phyloP scores from a whole-genome alignment of 2,797 vertebrate species.

The Microctenopoma steveboyesi region DNA sequence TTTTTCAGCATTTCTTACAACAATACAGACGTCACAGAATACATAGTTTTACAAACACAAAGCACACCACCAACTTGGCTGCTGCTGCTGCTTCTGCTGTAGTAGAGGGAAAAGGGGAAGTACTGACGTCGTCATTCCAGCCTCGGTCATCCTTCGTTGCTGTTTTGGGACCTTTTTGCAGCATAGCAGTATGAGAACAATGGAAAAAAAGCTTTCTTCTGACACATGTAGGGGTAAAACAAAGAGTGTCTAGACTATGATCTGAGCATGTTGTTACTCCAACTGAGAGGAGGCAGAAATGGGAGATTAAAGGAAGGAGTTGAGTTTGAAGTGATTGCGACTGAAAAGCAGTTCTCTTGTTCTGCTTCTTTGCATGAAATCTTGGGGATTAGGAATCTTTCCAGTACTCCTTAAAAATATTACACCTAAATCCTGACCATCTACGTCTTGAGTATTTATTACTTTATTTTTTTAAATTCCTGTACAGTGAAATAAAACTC shows the following conservation, averaged over 20 bases:
- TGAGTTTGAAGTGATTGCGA: constrained; percentile 51
- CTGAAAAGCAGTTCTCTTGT: constrained; percentile 45
- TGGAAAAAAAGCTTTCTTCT: constrained; percentile 41
- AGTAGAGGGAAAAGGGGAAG: constrained; percentile 37
- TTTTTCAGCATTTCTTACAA: constrained; percentile 82
- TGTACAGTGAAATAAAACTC: constrained; percentile 87
- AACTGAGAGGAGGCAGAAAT: constrained; percentile 44
- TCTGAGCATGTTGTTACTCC: constrained; percentile 49
- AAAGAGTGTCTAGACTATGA: constrained; percentile 56
- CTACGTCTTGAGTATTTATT: constrained; percentile 85
- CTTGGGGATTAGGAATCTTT: constrained; percentile 58
- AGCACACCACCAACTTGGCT: constrained; percentile 82
- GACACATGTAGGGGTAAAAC: constrained; percentile 56
- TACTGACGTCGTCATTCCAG: constrained; percentile 62
- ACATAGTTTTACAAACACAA: constrained; percentile 90
- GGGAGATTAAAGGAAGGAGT: constrained; percentile 43
- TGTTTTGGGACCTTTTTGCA: constrained; percentile 53
- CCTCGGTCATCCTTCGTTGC: constrained; percentile 48
- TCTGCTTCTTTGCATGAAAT: constrained; percentile 51
- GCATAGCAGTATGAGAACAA: constrained; percentile 61
- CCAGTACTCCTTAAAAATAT: constrained; percentile 84
- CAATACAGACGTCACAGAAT: constrained; percentile 89
- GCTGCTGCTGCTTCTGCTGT: constrained; percentile 53
- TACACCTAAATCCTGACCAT: constrained; percentile 93
- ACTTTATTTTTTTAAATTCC: constrained; percentile 80